Evolutionary conservation across 1,140 invertebrate genomes (phyloP), one percentile per base, ranked within the genome.

Genomic region (Battus philenor): DNA sequence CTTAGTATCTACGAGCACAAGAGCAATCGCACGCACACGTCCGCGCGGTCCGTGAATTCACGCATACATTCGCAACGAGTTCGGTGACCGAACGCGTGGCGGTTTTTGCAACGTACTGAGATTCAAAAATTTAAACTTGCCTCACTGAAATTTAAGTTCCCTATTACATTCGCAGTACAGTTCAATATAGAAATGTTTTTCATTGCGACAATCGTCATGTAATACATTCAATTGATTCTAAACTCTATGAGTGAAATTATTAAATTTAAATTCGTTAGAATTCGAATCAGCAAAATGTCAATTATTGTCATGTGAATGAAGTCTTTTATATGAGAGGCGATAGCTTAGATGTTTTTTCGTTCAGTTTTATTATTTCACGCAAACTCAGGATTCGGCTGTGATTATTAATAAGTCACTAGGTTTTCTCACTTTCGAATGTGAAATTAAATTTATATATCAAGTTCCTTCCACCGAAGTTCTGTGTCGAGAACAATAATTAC

Each of bases 81-180:
- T 59, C 57, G 46, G 51, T 49, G 57, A 59, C 57, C 53, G 57
- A 53, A 47, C 50, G 50, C 44, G 50, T 47, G 45, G 31, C 49
- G 43, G 44, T 59, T 59, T 59, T 59, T 59, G 57, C 50, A 44
- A 54, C 46, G 47, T 45, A 36, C 47, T 36, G 49, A 47, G 54
- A 57, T 59, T 48, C 49, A 34, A 48, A n/a, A 43, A 51, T 49
- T 51, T 18, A 15, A 36, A 51, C 24, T 27, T 15, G 38, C 24
- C 24, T 16, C 15, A 29, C 2, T 29, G 13, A 17, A 6, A 36
- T 6, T n/a, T 7, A 2, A 16, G 6, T n/a, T 9, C 38, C 38
- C 29, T 41, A 41, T 17, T 17, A 0, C 12, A 0, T 41, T 6
- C 3, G 13, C n/a, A 3, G 4, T 41, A 29, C 27, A 27, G 38